Evolutionary conservation across 2,113 vertebrate species (phyloP).

Genomic region (Panthera uncia): DNA sequence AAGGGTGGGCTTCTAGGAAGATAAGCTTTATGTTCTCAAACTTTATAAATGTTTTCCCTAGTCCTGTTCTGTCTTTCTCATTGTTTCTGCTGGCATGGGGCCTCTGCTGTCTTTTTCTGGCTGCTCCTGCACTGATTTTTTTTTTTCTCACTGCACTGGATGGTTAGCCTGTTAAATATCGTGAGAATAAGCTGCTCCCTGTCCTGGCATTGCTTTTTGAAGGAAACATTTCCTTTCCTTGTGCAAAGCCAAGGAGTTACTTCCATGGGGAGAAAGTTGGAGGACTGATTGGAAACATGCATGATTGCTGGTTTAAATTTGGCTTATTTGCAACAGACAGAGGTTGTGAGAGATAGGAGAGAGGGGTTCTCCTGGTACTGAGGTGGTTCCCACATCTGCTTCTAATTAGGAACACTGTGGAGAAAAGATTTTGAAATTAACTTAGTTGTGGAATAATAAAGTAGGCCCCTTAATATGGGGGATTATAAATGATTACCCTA

Average conservation of each 20-base stretch:
- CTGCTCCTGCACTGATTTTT: neutral
- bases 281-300: constrained; percentile 78
- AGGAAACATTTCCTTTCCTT: constrained; percentile 75
- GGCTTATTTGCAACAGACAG: constrained; percentile 67
- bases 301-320: constrained; percentile 72
- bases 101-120: constrained; percentile 40
- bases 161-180: constrained; percentile 60
- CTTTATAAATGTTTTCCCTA: no score
- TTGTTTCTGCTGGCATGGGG: constrained; percentile 25
- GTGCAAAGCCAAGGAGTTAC: constrained; percentile 74
- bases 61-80: neutral
- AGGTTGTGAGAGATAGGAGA: constrained; percentile 70
- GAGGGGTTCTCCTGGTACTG: constrained; percentile 61
- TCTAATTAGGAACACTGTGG: constrained; percentile 60
- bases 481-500: constrained; percentile 63
- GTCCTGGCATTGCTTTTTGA: constrained; percentile 67
- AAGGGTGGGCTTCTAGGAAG: neutral
- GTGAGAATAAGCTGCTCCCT: constrained; percentile 74
- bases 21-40: neutral
- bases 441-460: constrained; percentile 74
- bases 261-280: constrained; percentile 73
- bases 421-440: constrained; percentile 72
- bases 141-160: constrained; percentile 16
- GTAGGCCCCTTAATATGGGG: constrained; percentile 60
- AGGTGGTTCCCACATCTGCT: constrained; percentile 78